Evolutionary conservation across 1,140 invertebrate genomes (phyloP).

Genomic region (Nephila pilipes): DNA sequence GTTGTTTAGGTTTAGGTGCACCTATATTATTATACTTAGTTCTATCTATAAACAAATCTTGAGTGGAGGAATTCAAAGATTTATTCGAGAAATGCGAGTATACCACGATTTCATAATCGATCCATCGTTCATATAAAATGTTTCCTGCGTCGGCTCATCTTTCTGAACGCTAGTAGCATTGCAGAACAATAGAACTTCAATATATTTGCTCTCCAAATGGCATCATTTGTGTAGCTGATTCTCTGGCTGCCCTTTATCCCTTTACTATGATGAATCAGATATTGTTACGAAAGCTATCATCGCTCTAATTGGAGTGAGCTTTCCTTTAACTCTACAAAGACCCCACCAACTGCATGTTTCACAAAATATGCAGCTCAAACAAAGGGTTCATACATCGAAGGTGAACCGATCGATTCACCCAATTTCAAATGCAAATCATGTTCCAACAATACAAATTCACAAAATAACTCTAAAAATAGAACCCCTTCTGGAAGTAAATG

Average conservation of each 20-base stretch:
- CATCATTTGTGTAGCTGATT: neutral
- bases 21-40: no score
- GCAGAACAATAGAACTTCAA: neutral
- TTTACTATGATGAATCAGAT: neutral
- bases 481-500: neutral
- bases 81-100: no score
- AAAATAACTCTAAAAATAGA: neutral
- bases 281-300: neutral
- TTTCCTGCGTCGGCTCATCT: neutral
- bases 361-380: neutral
- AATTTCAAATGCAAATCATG: conserved; percentile 29
- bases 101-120: no score
- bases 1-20: no score
- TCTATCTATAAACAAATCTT: no score
- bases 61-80: no score
- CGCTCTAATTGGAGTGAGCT: neutral
- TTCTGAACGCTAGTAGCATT: neutral
- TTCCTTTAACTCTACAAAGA: neutral
- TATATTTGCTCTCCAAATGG: neutral
- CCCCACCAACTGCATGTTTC: neutral
- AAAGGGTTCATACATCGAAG: neutral
- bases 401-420: conserved; percentile 6
- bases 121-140: no score
- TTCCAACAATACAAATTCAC: conserved; percentile 3
- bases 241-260: neutral